Evolutionary conservation across 35 echinoderm and acorn worm species (phyloP).

Genomic region (Apostichopus japonicus): DNA sequence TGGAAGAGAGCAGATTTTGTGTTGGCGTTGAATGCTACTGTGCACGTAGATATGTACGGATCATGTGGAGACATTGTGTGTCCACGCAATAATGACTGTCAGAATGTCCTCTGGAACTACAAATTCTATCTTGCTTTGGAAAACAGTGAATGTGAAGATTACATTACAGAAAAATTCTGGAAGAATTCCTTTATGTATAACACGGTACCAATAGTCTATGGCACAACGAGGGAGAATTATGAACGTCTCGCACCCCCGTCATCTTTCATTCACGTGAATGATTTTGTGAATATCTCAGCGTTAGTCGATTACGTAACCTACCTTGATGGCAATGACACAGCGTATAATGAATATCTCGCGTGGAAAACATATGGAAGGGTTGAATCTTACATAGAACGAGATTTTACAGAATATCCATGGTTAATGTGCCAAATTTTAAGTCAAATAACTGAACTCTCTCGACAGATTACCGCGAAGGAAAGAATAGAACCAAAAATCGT

Average conservation of each 20-base stretch:
- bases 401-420: background rate
- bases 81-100: background rate
- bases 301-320: slow-evolving; percentile 60
- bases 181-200: slow-evolving; percentile 35
- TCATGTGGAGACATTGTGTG: slow-evolving; percentile 25
- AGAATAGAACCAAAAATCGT: background rate
- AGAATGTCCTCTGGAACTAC: slow-evolving; percentile 9
- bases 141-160: slow-evolving; percentile 63
- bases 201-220: slow-evolving; percentile 70
- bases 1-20: slow-evolving; percentile 61
- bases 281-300: slow-evolving; percentile 43
- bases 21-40: background rate
- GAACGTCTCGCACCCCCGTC: slow-evolving; percentile 38
- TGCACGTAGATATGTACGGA: slow-evolving; percentile 60
- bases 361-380: slow-evolving; percentile 7
- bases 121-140: slow-evolving; percentile 69
- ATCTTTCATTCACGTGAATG: slow-evolving; percentile 75
- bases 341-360: slow-evolving; percentile 19
- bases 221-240: slow-evolving; percentile 49
- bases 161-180: slow-evolving; percentile 81
- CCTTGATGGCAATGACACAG: slow-evolving; percentile 47
- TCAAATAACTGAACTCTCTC: background rate
- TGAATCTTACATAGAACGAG: background rate
- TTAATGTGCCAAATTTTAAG: background rate
- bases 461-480: background rate